Percentiles rank a stretch among this genome's conserved stretches.
These are phyloP conservation scores for Ectobius pallidus DNA, from an alignment of 2,888 invertebrate genomes.

Conservation along the genomic window DNA sequence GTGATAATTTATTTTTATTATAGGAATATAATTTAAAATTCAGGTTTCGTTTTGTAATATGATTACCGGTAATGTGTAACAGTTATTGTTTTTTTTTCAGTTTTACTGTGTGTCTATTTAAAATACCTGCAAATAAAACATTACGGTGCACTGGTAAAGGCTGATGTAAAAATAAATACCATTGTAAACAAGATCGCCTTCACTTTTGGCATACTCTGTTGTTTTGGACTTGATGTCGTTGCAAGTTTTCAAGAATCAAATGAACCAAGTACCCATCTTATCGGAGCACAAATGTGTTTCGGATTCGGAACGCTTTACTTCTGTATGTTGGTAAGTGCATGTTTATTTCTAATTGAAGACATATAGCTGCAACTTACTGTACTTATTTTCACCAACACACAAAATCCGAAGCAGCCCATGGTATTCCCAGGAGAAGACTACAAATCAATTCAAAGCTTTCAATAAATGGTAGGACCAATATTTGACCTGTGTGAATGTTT, in stretches of 20 bases:
- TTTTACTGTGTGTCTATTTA: neutral
- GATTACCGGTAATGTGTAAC: neutral
- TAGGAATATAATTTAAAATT: no score
- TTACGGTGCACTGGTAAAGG: no score
- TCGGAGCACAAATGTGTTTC: slow-evolving; percentile 65
- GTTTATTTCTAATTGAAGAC: no score
- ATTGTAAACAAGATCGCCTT: neutral
- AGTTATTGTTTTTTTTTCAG: neutral
- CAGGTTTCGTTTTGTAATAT: no score
- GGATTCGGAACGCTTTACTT: slow-evolving; percentile 61
- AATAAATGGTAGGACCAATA: no score
- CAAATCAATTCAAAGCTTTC: no score
- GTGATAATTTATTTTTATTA: no score
- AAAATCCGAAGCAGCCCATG: no score
- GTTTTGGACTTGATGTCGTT: slow-evolving; percentile 62
- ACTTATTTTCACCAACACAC: no score
- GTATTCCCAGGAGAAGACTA: no score
- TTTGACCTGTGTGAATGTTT: no score
- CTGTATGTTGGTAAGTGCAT: slow-evolving; percentile 59
- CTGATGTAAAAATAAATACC: neutral
- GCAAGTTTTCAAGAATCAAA: slow-evolving; percentile 68
- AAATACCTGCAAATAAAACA: neutral
- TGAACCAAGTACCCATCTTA: slow-evolving; percentile 59
- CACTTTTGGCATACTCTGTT: slow-evolving; percentile 57
- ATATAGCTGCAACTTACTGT: no score